phyloP scores from a whole-genome alignment of 2,797 vertebrate species.

The Pogoniulus pusillus region DNA sequence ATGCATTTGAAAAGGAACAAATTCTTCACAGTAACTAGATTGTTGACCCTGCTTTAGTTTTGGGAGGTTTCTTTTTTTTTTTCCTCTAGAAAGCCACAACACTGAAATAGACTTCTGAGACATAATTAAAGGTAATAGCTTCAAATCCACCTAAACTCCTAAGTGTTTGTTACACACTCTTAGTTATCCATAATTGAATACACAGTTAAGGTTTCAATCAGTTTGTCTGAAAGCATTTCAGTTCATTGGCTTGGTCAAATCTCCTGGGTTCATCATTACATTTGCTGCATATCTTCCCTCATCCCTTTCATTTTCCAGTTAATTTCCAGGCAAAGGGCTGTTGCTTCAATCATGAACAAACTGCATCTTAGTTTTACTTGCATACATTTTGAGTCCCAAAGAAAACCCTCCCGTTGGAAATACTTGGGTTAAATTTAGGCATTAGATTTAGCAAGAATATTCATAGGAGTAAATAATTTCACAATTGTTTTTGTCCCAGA shows the following conservation, averaged over 20 bases:
- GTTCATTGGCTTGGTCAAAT: constrained; percentile 18
- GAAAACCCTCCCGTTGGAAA: neutral
- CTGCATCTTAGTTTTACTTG: neutral
- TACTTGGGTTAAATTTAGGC: neutral
- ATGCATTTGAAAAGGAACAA: neutral
- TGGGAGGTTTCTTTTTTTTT: neutral
- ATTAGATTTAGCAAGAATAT: neutral
- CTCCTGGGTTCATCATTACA: constrained; percentile 1
- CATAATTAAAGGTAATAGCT: constrained; percentile 29
- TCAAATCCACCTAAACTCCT: neutral
- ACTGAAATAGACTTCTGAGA: neutral
- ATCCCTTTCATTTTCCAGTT: neutral
- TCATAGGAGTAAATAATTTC: constrained; percentile 34
- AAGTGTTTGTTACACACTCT: constrained; percentile 5
- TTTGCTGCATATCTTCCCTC: neutral
- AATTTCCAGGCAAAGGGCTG: neutral
- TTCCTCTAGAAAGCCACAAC: neutral
- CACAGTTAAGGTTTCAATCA: neutral
- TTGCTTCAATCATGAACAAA: neutral
- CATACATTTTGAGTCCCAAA: neutral
- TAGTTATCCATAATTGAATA: constrained; percentile 29
- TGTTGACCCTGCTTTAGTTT: neutral
- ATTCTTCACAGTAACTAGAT: neutral
- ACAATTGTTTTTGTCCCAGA: neutral
- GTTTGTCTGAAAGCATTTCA: constrained; percentile 29